phyloP scores from a whole-genome alignment of 2,888 invertebrate species.

The Drosophila stalkeri region DNA sequence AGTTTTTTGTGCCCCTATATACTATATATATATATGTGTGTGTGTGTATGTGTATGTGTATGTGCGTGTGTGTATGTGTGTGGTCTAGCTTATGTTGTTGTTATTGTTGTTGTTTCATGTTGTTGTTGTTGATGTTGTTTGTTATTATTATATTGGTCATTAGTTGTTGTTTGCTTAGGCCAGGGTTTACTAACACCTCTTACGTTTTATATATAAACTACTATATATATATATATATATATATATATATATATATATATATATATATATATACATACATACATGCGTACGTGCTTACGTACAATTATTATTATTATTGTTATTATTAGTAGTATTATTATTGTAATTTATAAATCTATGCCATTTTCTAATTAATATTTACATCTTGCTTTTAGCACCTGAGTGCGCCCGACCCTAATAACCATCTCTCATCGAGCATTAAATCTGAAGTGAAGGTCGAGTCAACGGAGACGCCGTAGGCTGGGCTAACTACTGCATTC shows the following conservation, averaged over 20 bases:
- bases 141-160: slow-evolving; percentile 57
- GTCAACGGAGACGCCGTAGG: slow-evolving; percentile 93
- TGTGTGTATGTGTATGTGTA: slow-evolving; percentile 44
- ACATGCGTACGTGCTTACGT: slow-evolving; percentile 28
- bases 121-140: slow-evolving; percentile 49
- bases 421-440: slow-evolving; percentile 89
- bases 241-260: not conserved
- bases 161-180: slow-evolving; percentile 74
- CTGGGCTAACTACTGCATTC: slow-evolving; percentile 40
- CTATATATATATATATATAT: no score
- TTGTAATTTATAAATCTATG: not conserved
- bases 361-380: slow-evolving; percentile 46
- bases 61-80: slow-evolving; percentile 38
- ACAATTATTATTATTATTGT: not conserved
- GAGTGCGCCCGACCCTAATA: slow-evolving; percentile 93
- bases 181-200: slow-evolving; percentile 65
- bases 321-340: not conserved
- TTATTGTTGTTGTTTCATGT: slow-evolving; percentile 26
- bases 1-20: slow-evolving; percentile 34
- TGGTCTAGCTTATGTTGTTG: slow-evolving; percentile 46
- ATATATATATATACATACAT: slow-evolving; percentile 23
- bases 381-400: slow-evolving; percentile 88
- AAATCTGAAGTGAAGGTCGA: slow-evolving; percentile 91
- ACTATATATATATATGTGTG: slow-evolving; percentile 17
- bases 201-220: slow-evolving; percentile 6